Percentiles rank a stretch among this genome's conserved stretches.
Conservation (phyloP, 2,888 invertebrate genomes). For the Philereme transversata region DNA sequence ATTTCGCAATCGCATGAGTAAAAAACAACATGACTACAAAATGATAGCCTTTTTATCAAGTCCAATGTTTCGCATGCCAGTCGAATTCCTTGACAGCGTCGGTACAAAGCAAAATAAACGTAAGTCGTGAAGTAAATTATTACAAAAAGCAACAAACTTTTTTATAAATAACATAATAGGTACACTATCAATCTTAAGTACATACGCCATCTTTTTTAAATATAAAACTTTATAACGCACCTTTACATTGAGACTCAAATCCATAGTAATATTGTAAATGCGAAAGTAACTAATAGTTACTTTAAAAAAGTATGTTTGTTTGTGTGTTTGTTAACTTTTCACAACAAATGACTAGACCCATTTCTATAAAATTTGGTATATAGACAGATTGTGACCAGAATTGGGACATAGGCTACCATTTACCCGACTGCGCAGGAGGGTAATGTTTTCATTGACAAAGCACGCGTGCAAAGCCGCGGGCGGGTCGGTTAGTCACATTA, state of each 20-base stretch:
- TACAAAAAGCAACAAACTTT: constrained; percentile 11
- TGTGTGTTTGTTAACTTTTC: too few species aligned
- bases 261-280: too few species aligned
- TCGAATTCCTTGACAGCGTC: constrained; percentile 10
- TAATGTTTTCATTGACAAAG: too few species aligned
- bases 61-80: constrained; percentile 17
- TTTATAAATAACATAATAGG: constrained; percentile 21
- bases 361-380: too few species aligned
- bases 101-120: constrained; percentile 8
- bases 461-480: too few species aligned
- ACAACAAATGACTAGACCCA: too few species aligned
- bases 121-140: neutral
- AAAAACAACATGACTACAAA: constrained; percentile 30
- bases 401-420: too few species aligned
- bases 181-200: constrained; percentile 29
- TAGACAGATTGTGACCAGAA: too few species aligned
- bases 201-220: constrained; percentile 16
- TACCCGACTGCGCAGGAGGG: too few species aligned
- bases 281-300: too few species aligned
- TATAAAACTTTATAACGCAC: neutral
- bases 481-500: too few species aligned
- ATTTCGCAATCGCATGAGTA: constrained; percentile 5
- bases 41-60: constrained; percentile 23
- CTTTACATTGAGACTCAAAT: constrained; percentile 7
- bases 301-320: too few species aligned